phyloP scores from a whole-genome alignment of 2,113 vertebrate species.

The Romanogobio albipinnatus region DNA sequence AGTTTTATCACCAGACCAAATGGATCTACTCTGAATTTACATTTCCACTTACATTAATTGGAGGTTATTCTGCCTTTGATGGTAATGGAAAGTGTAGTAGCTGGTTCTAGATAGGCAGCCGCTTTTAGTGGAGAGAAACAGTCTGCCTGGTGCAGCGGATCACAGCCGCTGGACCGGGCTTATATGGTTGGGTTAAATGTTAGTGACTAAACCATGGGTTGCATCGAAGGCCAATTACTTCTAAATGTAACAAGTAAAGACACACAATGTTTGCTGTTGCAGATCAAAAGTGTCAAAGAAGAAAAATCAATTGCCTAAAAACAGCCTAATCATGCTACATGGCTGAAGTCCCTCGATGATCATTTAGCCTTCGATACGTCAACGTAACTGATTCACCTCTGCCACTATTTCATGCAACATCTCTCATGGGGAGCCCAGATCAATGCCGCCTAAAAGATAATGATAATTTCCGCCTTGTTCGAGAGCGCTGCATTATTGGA shows the following conservation, averaged over 20 bases:
- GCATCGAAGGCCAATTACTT: background rate
- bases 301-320: conserved; percentile 60
- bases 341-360: conserved; percentile 58
- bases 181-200: background rate
- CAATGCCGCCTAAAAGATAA: conserved; percentile 54
- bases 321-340: conserved; percentile 58
- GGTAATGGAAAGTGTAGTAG: conserved; percentile 30
- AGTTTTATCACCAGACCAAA: conserved; percentile 31
- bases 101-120: conserved; percentile 9
- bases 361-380: conserved; percentile 60
- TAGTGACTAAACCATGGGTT: background rate
- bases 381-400: conserved; percentile 62
- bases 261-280: background rate
- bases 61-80: conserved; percentile 22
- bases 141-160: background rate
- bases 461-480: conserved; percentile 54
- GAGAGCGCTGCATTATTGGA: conserved; percentile 49
- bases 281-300: conserved; percentile 49
- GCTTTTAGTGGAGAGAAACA: conserved; percentile 4
- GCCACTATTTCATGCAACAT: conserved; percentile 59
- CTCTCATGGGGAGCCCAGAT: conserved; percentile 54
- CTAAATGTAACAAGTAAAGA: background rate
- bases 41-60: conserved; percentile 40
- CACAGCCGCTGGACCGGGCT: background rate
- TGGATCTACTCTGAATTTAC: conserved; percentile 36